Conservation (phyloP, 2,797 vertebrate genomes). For the Poeciliopsis presidionis region DNA sequence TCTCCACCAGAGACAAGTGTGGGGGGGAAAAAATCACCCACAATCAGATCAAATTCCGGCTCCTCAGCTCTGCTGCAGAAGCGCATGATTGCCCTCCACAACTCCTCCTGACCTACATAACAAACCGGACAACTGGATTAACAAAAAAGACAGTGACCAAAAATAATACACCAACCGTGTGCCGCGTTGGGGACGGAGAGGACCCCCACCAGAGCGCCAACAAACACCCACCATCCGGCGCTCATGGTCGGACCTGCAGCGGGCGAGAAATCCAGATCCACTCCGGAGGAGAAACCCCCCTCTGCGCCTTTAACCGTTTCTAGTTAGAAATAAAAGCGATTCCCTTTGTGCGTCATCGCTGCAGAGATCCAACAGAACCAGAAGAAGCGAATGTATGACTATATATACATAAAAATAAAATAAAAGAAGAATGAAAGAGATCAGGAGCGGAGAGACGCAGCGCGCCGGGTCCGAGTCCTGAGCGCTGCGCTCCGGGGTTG, state of each 20-base stretch:
- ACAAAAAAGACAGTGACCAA: not conserved
- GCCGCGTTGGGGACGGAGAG: slow-evolving; percentile 34
- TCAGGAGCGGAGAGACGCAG: slow-evolving; percentile 13
- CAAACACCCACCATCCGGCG: slow-evolving; percentile 52
- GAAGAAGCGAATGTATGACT: not conserved
- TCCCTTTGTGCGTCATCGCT: slow-evolving; percentile 24
- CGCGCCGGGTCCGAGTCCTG: slow-evolving; percentile 53
- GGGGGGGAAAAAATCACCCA: not conserved
- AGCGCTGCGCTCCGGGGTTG: slow-evolving; percentile 46
- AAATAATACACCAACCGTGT: slow-evolving; percentile 57
- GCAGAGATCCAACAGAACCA: not conserved
- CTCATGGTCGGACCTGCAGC: slow-evolving; percentile 42
- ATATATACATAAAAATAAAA: too few species aligned
- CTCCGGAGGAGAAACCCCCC: not conserved
- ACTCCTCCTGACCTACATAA: slow-evolving; percentile 50
- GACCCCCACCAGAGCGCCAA: slow-evolving; percentile 49
- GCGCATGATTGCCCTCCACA: slow-evolving; percentile 17
- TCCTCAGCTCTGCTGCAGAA: not conserved
- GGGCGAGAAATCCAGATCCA: slow-evolving; percentile 43
- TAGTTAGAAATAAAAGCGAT: slow-evolving; percentile 7
- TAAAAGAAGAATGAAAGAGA: not conserved
- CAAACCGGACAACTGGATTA: slow-evolving; percentile 16
- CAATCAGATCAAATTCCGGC: not conserved
- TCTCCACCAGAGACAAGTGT: not conserved
- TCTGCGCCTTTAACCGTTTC: slow-evolving; percentile 2